Conservation (phyloP, 2,113 vertebrate species). For the Indicator indicator region DNA sequence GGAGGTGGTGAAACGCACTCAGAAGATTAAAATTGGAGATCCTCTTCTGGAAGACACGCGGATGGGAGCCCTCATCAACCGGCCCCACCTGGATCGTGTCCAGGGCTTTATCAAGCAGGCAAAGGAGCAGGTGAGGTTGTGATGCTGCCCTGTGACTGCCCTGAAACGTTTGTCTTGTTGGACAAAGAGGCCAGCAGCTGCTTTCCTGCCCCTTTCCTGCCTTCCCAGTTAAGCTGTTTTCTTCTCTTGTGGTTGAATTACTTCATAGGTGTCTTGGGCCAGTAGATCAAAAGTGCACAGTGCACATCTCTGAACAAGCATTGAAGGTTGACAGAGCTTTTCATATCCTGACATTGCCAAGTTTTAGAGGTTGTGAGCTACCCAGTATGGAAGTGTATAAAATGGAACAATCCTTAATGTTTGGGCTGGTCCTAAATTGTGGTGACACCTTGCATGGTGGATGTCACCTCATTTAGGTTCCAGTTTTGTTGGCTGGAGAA, state of each 20-base stretch:
- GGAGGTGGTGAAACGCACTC: constrained; percentile 88
- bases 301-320: background rate
- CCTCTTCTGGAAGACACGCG: constrained; percentile 87
- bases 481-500: background rate
- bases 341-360: background rate
- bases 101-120: constrained; percentile 86
- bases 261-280: background rate
- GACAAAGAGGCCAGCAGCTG: background rate
- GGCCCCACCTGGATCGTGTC: constrained; percentile 87
- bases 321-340: background rate
- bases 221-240: background rate
- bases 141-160: background rate
- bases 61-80: constrained; percentile 94
- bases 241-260: background rate
- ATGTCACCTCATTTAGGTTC: background rate
- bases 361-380: background rate
- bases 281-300: background rate
- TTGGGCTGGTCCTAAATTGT: background rate
- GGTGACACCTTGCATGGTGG: accelerated
- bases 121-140: constrained; percentile 84
- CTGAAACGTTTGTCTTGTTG: background rate
- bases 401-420: background rate
- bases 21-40: constrained; percentile 89
- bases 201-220: background rate
- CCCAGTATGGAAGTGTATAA: background rate